Conservation (phyloP, 1,140 invertebrate genomes). For the Drosophila obscura region DNA sequence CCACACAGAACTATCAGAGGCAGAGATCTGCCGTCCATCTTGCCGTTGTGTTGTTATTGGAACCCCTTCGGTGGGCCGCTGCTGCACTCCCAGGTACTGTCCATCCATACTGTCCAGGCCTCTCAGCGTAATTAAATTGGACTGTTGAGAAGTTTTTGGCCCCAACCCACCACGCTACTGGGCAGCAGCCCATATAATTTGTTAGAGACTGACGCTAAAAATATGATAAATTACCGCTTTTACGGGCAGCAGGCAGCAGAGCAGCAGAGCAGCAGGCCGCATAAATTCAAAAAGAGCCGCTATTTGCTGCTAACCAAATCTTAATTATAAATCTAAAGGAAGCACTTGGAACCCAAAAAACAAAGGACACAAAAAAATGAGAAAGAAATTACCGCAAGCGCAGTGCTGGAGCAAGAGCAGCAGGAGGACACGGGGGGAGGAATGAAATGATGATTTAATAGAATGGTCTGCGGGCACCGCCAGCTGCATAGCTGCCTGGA, state of each 20-base stretch:
- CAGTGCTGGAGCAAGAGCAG: slow-evolving; percentile 44
- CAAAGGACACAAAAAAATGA: slow-evolving; percentile 2
- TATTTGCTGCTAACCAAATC: slow-evolving; percentile 79
- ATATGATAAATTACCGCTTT: slow-evolving; percentile 75
- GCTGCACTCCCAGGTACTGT: slow-evolving; percentile 28
- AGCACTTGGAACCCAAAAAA: slow-evolving; percentile 68
- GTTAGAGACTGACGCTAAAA: slow-evolving; percentile 49
- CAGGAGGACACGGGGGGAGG: slow-evolving; percentile 16
- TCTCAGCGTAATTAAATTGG: slow-evolving; percentile 71
- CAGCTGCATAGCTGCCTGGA: slow-evolving; percentile 57
- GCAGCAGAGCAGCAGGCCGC: slow-evolving; percentile 24
- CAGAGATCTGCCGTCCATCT: too few relatives aligned
- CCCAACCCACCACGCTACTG: background rate
- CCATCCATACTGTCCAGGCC: slow-evolving; percentile 10
- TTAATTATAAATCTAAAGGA: slow-evolving; percentile 83
- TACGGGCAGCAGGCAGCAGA: slow-evolving; percentile 46
- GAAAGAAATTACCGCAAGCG: slow-evolving; percentile 65
- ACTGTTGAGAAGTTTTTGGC: slow-evolving; percentile 30
- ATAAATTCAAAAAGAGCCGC: slow-evolving; percentile 50
- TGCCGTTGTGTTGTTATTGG: too few relatives aligned
- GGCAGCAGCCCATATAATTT: slow-evolving; percentile 50
- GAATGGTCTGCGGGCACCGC: slow-evolving; percentile 80
- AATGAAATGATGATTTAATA: slow-evolving; percentile 82
- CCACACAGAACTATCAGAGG: background rate
- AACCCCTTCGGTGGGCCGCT: background rate